Conservation (phyloP, 2,888 invertebrate genomes). For the Drosophila neutralis region DNA sequence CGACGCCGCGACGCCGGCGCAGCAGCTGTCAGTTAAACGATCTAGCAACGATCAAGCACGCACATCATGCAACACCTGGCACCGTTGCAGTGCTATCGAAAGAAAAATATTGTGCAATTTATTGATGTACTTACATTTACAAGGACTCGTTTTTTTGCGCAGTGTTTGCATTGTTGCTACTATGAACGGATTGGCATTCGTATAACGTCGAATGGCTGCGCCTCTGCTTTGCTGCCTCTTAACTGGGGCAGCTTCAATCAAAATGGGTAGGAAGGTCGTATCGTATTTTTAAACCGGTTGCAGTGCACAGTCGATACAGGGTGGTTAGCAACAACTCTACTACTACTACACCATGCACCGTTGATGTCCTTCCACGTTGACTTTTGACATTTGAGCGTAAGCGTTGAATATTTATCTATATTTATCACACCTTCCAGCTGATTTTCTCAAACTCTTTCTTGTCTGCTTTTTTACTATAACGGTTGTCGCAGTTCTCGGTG, state of each 20-base stretch:
- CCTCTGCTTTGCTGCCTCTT: conserved; percentile 35
- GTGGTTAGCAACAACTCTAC: conserved; percentile 15
- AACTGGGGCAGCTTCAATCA: conserved; percentile 16
- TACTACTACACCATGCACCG: conserved; percentile 31
- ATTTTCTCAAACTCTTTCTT: conserved; percentile 1
- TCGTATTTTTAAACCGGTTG: conserved; percentile 35
- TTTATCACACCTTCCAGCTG: conserved; percentile 27
- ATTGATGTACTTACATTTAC: conserved; percentile 92
- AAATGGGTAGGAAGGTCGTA: conserved; percentile 14
- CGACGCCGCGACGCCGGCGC: conserved; percentile 66
- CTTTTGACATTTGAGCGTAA: conserved; percentile 45
- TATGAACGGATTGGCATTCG: conserved; percentile 80
- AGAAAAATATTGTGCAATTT: background rate
- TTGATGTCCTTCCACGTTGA: conserved; percentile 33
- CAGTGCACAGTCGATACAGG: conserved; percentile 16
- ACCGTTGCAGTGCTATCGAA: conserved; percentile 44
- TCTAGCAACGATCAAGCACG: conserved; percentile 45
- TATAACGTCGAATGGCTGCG: conserved; percentile 71
- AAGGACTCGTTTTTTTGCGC: conserved; percentile 96
- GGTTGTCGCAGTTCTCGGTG: conserved; percentile 33
- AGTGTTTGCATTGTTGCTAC: conserved; percentile 92
- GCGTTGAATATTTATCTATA: conserved; percentile 22
- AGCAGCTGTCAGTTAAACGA: conserved; percentile 61
- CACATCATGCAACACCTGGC: conserved; percentile 39
- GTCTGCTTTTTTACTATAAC: conserved; percentile 10